Conservation (phyloP, 2,888 invertebrate genomes). For the Gisinianus flammeolus region DNA sequence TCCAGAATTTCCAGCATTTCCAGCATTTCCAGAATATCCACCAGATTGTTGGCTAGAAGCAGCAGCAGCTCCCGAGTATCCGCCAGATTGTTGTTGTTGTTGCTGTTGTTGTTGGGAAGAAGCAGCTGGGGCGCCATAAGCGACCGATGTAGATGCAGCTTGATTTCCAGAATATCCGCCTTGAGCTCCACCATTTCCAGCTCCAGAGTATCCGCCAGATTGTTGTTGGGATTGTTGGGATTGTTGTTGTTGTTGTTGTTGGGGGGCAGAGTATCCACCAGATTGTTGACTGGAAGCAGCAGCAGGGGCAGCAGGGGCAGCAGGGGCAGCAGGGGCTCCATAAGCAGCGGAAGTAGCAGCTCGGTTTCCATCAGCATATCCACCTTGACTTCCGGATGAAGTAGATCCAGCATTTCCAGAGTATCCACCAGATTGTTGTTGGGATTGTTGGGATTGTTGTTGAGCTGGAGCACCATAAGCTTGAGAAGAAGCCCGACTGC, state of each 20-base stretch:
- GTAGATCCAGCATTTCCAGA: no score
- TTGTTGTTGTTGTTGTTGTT: background rate
- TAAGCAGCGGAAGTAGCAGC: background rate
- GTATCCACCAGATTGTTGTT: background rate
- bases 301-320: background rate
- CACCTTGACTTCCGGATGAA: no score
- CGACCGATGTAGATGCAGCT: background rate
- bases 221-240: background rate
- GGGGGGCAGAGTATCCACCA: background rate
- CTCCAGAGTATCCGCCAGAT: conserved; percentile 7
- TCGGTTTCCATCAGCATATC: background rate
- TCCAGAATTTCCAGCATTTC: background rate
- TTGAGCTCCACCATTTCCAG: no score
- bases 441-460: background rate
- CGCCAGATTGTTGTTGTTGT: no score
- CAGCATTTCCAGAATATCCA: background rate
- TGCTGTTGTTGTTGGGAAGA: no score
- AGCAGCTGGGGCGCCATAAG: background rate
- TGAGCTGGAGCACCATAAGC: conserved; percentile 20
- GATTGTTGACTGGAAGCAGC: background rate
- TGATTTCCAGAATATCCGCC: background rate
- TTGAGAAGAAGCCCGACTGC: background rate
- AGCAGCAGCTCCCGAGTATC: background rate
- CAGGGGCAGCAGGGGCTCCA: background rate
- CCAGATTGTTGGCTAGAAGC: background rate